These are phyloP conservation scores for Pontoporia blainvillei DNA, from an alignment of 2,113 vertebrate genomes.

Conservation along the genomic window DNA sequence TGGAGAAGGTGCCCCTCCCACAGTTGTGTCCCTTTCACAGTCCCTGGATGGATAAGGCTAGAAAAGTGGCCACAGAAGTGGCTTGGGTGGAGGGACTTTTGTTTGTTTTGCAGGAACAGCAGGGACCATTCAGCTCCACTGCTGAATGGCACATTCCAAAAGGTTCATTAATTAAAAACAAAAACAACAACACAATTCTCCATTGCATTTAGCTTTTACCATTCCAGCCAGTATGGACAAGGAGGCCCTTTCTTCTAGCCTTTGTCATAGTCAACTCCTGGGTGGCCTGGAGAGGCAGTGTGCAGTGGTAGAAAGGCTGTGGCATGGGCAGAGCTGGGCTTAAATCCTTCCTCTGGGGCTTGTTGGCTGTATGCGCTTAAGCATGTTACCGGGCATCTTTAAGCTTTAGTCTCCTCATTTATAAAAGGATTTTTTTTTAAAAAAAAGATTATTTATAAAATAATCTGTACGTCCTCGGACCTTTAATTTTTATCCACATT, in stretches of 20 bases:
- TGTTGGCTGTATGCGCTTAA: neutral
- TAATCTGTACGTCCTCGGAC: neutral
- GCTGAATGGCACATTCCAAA: constrained; percentile 69
- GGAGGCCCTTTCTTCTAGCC: constrained; percentile 46
- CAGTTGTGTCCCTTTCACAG: constrained; percentile 36
- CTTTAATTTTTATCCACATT: neutral
- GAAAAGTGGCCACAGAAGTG: constrained; percentile 48
- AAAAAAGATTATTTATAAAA: too few relatives aligned
- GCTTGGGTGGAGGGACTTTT: constrained; percentile 52
- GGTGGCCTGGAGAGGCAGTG: neutral
- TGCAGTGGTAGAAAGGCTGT: neutral
- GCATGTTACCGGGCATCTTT: neutral
- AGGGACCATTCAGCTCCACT: constrained; percentile 71
- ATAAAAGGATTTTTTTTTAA: too few relatives aligned
- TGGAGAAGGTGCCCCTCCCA: neutral
- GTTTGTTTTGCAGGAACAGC: constrained; percentile 67
- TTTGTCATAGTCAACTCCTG: constrained; percentile 29
- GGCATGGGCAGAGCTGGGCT: neutral
- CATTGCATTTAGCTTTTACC: constrained; percentile 31
- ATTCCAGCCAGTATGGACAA: constrained; percentile 2
- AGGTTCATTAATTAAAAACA: constrained; percentile 65
- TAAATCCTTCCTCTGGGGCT: neutral
- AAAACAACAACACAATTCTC: constrained; percentile 27
- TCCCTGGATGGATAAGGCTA: constrained; percentile 68
- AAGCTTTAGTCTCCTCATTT: neutral